These are phyloP conservation scores for Seriola dumerili DNA, from an alignment of 2,113 vertebrate genomes.

Conservation along the genomic window DNA sequence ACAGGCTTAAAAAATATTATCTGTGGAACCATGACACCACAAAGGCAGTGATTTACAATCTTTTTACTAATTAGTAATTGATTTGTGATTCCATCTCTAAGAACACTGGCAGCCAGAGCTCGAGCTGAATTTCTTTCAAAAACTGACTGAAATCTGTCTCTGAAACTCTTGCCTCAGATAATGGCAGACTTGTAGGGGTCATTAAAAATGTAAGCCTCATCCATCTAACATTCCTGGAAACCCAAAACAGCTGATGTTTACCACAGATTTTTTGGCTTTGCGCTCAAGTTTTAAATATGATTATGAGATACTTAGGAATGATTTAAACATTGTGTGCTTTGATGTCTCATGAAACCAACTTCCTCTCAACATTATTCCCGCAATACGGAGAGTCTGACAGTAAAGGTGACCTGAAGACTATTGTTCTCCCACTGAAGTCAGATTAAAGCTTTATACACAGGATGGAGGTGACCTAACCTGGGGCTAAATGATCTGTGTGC, in stretches of 20 bases:
- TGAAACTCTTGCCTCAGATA: conserved; percentile 1
- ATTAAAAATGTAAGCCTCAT: conserved; percentile 5
- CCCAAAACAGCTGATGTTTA: neutral
- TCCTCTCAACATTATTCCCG: conserved; percentile 28
- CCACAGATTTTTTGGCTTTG: neutral
- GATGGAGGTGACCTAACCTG: conserved; percentile 63
- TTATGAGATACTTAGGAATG: conserved; percentile 32
- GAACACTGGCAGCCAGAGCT: neutral
- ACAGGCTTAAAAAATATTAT: neutral
- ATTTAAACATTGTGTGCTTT: conserved; percentile 55
- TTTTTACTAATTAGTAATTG: neutral
- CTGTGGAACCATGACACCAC: neutral
- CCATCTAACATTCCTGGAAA: neutral
- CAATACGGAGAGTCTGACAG: conserved; percentile 57
- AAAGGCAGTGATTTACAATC: neutral
- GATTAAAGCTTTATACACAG: conserved; percentile 66
- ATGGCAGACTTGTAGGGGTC: conserved; percentile 1
- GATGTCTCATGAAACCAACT: conserved; percentile 60
- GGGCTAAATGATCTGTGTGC: conserved; percentile 55
- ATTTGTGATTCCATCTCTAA: neutral
- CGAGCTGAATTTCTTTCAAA: neutral
- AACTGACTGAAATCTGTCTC: neutral
- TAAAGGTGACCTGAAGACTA: conserved; percentile 65
- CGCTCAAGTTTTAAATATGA: conserved; percentile 29
- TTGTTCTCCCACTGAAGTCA: conserved; percentile 55